Percentiles rank a stretch among this genome's conserved stretches.
Evolutionary conservation across 2,113 vertebrate species (phyloP).

Genomic region (Anoura caudifer): DNA sequence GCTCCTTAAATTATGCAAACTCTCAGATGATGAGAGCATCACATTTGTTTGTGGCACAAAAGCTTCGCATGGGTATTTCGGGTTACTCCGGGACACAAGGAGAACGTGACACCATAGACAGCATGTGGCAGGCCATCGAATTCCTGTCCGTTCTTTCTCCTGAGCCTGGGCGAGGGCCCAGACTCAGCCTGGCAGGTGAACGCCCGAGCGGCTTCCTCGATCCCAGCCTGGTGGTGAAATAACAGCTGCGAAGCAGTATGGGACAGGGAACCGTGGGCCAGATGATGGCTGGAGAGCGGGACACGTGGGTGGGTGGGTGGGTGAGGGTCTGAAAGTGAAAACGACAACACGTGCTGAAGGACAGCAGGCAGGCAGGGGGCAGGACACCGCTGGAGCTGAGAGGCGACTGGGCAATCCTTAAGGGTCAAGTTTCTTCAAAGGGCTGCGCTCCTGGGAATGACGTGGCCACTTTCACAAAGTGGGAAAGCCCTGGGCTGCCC

Average conservation of each 20-base stretch:
- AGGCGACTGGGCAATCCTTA: neutral
- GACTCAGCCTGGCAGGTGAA: slow-evolving; percentile 57
- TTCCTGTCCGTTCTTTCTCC: slow-evolving; percentile 28
- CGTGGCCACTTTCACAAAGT: neutral
- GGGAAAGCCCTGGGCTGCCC: neutral
- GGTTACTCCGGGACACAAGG: neutral
- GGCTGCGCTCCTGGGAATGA: fast-evolving
- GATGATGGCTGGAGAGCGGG: neutral
- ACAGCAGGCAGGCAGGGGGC: slow-evolving; percentile 31
- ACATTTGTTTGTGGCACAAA: neutral
- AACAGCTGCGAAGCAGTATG: slow-evolving; percentile 49
- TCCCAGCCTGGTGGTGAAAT: neutral
- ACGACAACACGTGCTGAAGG: neutral
- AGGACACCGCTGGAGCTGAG: neutral
- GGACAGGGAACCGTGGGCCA: neutral
- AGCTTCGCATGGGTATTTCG: neutral
- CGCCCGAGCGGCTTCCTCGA: neutral
- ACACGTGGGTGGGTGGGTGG: neutral
- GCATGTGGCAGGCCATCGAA: slow-evolving; percentile 58
- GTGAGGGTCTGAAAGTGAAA: neutral
- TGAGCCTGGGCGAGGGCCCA: neutral
- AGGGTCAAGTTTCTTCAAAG: slow-evolving; percentile 12
- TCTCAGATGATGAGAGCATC: neutral
- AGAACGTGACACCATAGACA: slow-evolving; percentile 40
- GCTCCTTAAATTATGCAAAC: neutral